Base-by-base conservation (phyloP, 2,797 vertebrate genomes). In the Melanotaenia trifasciata region DNA sequence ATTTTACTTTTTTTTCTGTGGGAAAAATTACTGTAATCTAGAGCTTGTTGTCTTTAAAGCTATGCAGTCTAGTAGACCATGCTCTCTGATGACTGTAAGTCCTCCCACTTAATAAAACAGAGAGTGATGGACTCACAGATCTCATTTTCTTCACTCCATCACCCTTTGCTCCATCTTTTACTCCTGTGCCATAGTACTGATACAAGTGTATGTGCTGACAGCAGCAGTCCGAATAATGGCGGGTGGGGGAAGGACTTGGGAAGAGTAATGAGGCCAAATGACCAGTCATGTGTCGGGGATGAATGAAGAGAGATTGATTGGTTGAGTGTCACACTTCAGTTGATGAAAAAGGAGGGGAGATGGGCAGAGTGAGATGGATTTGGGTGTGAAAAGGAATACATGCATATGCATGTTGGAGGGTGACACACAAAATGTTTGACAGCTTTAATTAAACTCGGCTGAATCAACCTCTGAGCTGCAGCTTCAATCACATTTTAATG, bases 361-460 rank as follows among this genome's bases (percentile, higher is more conserved):
- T 3, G 13, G 47, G 56, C 0, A 8, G 60, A 50, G 60, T 12
- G 54, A 79, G 78, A 78, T 71, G 56, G 68, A 64, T 62, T 67
- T 51, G 72, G 64, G 63, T 71, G 70, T 76, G 68, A 75, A 81
- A 86, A 84, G 74, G 51, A 87, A 81, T 71, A 65, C 58, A 61
- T 90, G 81, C 61, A 83, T 80, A 81, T 89, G 84, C 75, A 69
- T 85, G 78, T 83, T 76, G 70, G 75, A 87, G 72, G 67, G 60
- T 80, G 86, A 87, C 86, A 83, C 68, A 64, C 33, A 69, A 78
- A 75, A 76, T 70, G 83, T 88, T 88, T 89, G 91, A 89, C 89
- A 85, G 84, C 71, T 85, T 91, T 89, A 90, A 91, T 91, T 92
- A 90, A 90, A 86, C 72, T 86, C 67, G 60, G 84, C 86, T 89